Percentiles rank a stretch among this genome's conserved stretches.
phyloP scores from a whole-genome alignment of 2,888 invertebrate species.

The Miltochrista miniata region DNA sequence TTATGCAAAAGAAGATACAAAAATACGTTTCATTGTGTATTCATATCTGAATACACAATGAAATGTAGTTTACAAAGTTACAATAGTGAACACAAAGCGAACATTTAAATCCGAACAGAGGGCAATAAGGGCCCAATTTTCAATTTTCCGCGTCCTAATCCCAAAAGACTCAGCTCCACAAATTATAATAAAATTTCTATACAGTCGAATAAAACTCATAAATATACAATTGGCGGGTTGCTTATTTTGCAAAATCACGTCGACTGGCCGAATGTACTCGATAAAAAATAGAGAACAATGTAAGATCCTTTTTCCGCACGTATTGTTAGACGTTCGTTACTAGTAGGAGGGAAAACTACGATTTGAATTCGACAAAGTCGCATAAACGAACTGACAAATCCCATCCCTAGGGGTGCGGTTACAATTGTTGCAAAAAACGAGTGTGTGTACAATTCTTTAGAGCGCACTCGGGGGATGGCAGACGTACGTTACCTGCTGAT shows the following conservation, averaged over 20 bases:
- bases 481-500: conserved; percentile 18
- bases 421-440: conserved; percentile 54
- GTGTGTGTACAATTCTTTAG: conserved; percentile 47
- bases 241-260: conserved; percentile 74
- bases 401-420: conserved; percentile 62
- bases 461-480: conserved; percentile 34
- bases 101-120: conserved; percentile 23
- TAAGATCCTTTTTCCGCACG: conserved; percentile 72
- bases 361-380: conserved; percentile 74
- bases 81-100: conserved; percentile 2
- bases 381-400: conserved; percentile 77
- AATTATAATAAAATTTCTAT: conserved; percentile 33
- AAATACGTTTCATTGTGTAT: background rate
- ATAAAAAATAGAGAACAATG: conserved; percentile 60
- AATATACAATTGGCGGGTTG: conserved; percentile 80
- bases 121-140: conserved; percentile 22
- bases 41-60: background rate
- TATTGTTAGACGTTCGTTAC: conserved; percentile 77
- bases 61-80: too few relatives aligned
- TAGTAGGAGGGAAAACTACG: conserved; percentile 70
- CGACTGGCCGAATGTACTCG: conserved; percentile 62
- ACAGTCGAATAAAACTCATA: conserved; percentile 71
- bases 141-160: conserved; percentile 24
- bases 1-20: background rate
- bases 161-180: conserved; percentile 27